Conservation (phyloP, 92 coral and sea anemone species). For the Scolanthus callimorphus region DNA sequence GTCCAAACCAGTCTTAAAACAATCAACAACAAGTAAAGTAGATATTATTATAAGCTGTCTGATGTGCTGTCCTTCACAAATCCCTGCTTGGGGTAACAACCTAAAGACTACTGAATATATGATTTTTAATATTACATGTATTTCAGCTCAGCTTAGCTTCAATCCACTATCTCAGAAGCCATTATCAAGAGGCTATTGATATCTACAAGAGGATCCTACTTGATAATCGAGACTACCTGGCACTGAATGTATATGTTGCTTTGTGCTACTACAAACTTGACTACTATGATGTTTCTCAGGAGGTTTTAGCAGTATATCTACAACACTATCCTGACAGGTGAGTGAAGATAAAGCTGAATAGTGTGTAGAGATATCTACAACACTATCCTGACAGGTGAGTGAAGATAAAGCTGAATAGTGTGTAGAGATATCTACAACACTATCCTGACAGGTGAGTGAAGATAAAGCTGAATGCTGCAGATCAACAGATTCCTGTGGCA, state of each 20-base stretch:
- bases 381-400: constrained; percentile 97
- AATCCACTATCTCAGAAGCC: constrained; percentile 94
- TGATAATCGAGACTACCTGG: constrained; percentile 97
- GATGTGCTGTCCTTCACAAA: no score
- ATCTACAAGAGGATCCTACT: constrained; percentile 96
- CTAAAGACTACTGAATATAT: no score
- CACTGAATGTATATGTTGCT: constrained; percentile 96
- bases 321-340: constrained; percentile 99
- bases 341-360: no score
- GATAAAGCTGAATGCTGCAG: no score
- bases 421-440: constrained; percentile 92
- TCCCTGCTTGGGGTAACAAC: no score
- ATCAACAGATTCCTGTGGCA: no score
- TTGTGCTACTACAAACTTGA: constrained; percentile 96
- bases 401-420: no score
- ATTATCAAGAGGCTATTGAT: constrained; percentile 98
- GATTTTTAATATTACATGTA: background rate
- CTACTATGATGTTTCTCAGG: constrained; percentile 98
- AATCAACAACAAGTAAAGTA: no score
- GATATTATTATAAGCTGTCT: no score
- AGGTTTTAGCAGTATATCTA: constrained; percentile 93
- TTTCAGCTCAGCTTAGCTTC: constrained; percentile 89
- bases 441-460: constrained; percentile 92
- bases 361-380: constrained; percentile 89
- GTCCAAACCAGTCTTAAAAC: no score